Base-by-base conservation (phyloP, 2,888 invertebrate genomes). In the Sarcophaga carnaria region DNA sequence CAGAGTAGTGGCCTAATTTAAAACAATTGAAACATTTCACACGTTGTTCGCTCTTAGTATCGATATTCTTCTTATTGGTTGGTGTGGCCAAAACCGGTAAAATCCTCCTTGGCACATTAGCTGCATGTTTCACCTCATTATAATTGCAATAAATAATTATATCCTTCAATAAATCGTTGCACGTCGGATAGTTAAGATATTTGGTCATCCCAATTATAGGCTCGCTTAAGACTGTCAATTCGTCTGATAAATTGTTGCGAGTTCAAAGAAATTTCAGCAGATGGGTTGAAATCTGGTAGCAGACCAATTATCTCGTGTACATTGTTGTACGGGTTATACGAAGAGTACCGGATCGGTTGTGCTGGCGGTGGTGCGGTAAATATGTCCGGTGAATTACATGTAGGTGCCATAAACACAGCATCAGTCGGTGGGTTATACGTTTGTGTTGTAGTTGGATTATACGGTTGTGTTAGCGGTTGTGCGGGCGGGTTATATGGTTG, bases 81-180 rank as follows among this genome's bases (percentile, higher is more conserved):
- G 10, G 4, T 4, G 14, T 22, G 45, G 54, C 54, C 3, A 17
- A 2, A 0, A 4, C 54, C 5, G 54, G 17, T 14, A 54, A 11
- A 54, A 17, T 11, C 4, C 12, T 54, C 54, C 54, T 54, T 11
- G 17, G 49, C 25, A 14, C 14, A 17, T 14, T 54, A 54, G 14
- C 85, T 80, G 60, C 81, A 85, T n/a, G 4, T 78, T 25, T 83
- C 5, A 87, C 72, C 3, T 77, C 85, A 67, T 87, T 82, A 22
- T 82, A 69, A 20, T 10, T 70, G 20, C 79, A 85, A 37, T 63
- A 60, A n/a, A 66, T 20, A 60, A 20, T 25, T 59, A 86, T 84
- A 25, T 87, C 76, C 3, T 27, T 27, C 27, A 27, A 27, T 27
- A 27, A 27, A 27, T 27, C 27, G 4, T 27, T 27, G 27, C 27